Base-by-base conservation (phyloP, 2,113 vertebrate genomes). In the Anser brachyrhynchus region DNA sequence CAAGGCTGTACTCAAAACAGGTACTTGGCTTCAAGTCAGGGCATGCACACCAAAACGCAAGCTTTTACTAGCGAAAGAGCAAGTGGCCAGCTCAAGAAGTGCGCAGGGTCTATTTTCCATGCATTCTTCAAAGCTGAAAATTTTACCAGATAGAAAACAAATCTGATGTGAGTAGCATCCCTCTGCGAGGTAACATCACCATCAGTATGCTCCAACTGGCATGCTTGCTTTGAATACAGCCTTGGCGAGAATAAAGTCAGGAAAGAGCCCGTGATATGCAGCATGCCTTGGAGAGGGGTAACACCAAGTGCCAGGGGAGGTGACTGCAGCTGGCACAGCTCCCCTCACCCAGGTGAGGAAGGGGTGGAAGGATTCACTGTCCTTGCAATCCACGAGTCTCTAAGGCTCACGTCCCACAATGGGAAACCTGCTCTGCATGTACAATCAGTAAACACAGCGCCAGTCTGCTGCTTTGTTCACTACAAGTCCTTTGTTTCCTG, bases 1-100 rank as follows among this genome's bases (percentile, higher is more conserved):
- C 82, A 65, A 79, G 85, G 88, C 91, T 94, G 93, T 79, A 51
- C 58, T 43, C 84, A 46, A 33, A 79, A 73, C 77, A 46, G 61
- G 46, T 10, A 23, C 71, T 16, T 11, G 85, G 92, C 71, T 73
- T 39, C 57, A 3, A 88, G 39, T 16, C 64, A 31, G 92, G 87
- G 62, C 71, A 72, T 19, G 67, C 58, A 65, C 80, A 65, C 35
- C 58, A 7, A 16, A 67, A 74, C 0, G 23, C 57, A 37, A 75
- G 72, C 43, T n/a, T 29, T 37, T 33, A 16, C 19, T 17, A 28
- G 13, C 26, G 3, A 7, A 51, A 39, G 58, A 65, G 64, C 51
- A 41, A 79, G 77, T 2, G 54, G 67, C 55, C 2, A 1, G 52
- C 71, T 85, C 58, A 5, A 41, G 17, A 33, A 49, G 44, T 5